Evolutionary conservation across 2,888 invertebrate species (phyloP).

Genomic region (Omphaloscelis lunosa): DNA sequence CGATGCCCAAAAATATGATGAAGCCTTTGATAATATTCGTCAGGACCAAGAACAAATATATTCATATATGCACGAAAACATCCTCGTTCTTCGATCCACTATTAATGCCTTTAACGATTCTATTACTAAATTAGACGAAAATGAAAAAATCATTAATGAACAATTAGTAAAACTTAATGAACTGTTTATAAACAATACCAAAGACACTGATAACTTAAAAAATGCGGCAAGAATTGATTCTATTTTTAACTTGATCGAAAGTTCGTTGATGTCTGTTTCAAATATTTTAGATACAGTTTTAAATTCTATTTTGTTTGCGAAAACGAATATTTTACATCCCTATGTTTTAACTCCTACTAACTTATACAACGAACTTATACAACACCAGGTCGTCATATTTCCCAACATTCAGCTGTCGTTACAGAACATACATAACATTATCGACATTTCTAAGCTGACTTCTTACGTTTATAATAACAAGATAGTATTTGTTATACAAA

Average conservation of each 20-base stretch:
- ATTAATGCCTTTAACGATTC: slow-evolving; percentile 43
- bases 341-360: slow-evolving; percentile 33
- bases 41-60: slow-evolving; percentile 15
- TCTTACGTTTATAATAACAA: slow-evolving; percentile 44
- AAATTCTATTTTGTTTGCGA: slow-evolving; percentile 46
- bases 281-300: slow-evolving; percentile 46
- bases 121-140: slow-evolving; percentile 29
- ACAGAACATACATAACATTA: slow-evolving; percentile 31
- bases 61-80: slow-evolving; percentile 35
- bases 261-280: slow-evolving; percentile 42
- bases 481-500: slow-evolving; percentile 45
- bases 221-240: slow-evolving; percentile 45
- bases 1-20: slow-evolving; percentile 43
- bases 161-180: slow-evolving; percentile 33
- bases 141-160: slow-evolving; percentile 33
- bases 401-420: slow-evolving; percentile 17
- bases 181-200: not conserved
- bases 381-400: not conserved
- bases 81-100: slow-evolving; percentile 23
- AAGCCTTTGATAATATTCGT: slow-evolving; percentile 17
- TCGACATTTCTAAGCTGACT: slow-evolving; percentile 46
- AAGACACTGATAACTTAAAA: slow-evolving; percentile 23
- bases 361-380: slow-evolving; percentile 31
- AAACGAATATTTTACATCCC: slow-evolving; percentile 47
- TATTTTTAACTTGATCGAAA: slow-evolving; percentile 37